phyloP scores from a whole-genome alignment of 2,113 vertebrate genomes.

The Saguinus midas region DNA sequence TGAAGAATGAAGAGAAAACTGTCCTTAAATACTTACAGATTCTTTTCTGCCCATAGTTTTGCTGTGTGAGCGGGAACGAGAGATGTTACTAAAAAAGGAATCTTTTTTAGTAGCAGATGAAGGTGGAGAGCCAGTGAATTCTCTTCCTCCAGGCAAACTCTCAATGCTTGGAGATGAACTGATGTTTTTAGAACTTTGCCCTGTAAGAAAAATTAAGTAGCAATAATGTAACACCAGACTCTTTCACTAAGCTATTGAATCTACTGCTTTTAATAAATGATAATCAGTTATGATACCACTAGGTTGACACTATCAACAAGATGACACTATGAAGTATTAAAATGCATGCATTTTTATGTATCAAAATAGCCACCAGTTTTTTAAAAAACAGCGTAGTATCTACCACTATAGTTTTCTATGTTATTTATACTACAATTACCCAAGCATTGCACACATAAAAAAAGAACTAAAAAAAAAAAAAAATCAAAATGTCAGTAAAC shows the following conservation, averaged over 20 bases:
- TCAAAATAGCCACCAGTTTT: background rate
- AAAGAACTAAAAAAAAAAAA: background rate
- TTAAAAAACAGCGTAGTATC: background rate
- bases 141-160: slow-evolving; percentile 90
- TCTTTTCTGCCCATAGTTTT: slow-evolving; percentile 95
- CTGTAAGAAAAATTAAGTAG: slow-evolving; percentile 82
- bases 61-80: slow-evolving; percentile 97
- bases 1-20: background rate
- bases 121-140: slow-evolving; percentile 93
- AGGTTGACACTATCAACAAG: slow-evolving; percentile 33
- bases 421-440: background rate
- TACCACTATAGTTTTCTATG: background rate
- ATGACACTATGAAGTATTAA: slow-evolving; percentile 54
- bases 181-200: slow-evolving; percentile 90
- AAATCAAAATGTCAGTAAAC: slow-evolving; percentile 2
- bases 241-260: background rate
- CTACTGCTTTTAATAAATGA: background rate
- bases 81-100: slow-evolving; percentile 95
- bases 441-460: background rate
- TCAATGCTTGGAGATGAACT: slow-evolving; percentile 96
- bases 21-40: slow-evolving; percentile 84
- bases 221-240: slow-evolving; percentile 50
- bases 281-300: background rate
- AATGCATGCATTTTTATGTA: slow-evolving; percentile 33
- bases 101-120: slow-evolving; percentile 94